These are phyloP conservation scores for Virgularia gustaviana DNA, from an alignment of 92 coral and sea anemone species.

Conservation along the genomic window DNA sequence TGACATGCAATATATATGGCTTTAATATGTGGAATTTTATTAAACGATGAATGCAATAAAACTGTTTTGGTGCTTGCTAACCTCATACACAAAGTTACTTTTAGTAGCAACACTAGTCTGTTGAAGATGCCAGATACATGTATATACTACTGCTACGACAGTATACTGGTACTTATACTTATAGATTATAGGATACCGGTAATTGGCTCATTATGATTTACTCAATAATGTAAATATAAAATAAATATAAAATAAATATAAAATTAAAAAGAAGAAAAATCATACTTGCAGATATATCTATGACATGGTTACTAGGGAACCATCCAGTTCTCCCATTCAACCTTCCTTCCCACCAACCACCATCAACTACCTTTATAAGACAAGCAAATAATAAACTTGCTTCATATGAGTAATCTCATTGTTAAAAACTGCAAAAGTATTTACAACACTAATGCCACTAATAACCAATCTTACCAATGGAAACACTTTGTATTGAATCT, in stretches of 20 bases:
- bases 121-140: too few species aligned
- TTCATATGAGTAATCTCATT: neutral
- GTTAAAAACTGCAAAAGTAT: neutral
- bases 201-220: too few species aligned
- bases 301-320: constrained; percentile 98
- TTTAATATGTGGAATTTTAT: too few species aligned
- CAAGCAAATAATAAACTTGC: neutral
- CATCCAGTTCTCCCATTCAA: constrained; percentile 90
- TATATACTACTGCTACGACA: neutral
- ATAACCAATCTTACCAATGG: neutral
- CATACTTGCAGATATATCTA: constrained; percentile 94
- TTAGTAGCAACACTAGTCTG: too few species aligned
- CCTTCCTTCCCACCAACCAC: constrained; percentile 99
- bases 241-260: neutral
- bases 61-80: too few species aligned
- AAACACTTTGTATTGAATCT: too few species aligned
- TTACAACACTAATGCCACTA: neutral
- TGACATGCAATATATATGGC: too few species aligned
- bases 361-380: constrained; percentile 75
- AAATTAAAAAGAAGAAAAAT: neutral
- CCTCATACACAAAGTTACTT: too few species aligned
- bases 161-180: too few species aligned
- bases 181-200: too few species aligned
- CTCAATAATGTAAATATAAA: too few species aligned
- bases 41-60: too few species aligned